These are phyloP conservation scores for Parnassius mnemosyne DNA, from an alignment of 2,888 invertebrate genomes.

Conservation along the genomic window DNA sequence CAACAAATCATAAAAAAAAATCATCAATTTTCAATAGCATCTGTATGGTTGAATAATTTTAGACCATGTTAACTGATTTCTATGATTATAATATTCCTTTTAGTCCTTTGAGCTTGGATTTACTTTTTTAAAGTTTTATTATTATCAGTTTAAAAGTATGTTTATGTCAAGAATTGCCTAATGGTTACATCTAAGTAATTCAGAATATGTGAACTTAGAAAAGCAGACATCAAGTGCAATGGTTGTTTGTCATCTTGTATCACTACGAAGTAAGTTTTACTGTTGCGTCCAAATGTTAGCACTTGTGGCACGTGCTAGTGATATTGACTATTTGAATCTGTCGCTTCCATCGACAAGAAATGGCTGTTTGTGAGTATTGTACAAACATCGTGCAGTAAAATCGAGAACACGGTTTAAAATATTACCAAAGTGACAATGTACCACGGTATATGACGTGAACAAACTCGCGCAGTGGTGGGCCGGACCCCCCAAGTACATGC, in stretches of 20 bases:
- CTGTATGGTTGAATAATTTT: too few relatives aligned
- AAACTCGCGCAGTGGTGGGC: slow-evolving; percentile 45
- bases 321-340: slow-evolving; percentile 49
- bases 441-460: slow-evolving; percentile 53
- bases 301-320: slow-evolving; percentile 39
- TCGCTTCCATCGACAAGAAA: slow-evolving; percentile 47
- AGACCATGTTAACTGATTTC: too few relatives aligned
- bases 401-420: slow-evolving; percentile 59
- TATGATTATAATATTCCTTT: too few relatives aligned
- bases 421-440: slow-evolving; percentile 60
- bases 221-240: not conserved
- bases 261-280: not conserved
- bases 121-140: too few relatives aligned
- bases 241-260: slow-evolving; percentile 1
- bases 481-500: slow-evolving; percentile 38
- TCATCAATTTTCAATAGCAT: too few relatives aligned
- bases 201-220: too few relatives aligned
- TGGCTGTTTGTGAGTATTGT: slow-evolving; percentile 59
- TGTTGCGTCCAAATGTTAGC: slow-evolving; percentile 6
- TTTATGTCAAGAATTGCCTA: too few relatives aligned
- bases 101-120: too few relatives aligned
- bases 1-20: too few relatives aligned
- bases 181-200: too few relatives aligned
- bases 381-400: slow-evolving; percentile 58
- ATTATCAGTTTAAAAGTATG: too few relatives aligned